A percentile compares a stretch with the other conserved stretches of the same genome.
Conservation (phyloP, 2,888 invertebrate genomes). For the Coenonympha arcania region DNA sequence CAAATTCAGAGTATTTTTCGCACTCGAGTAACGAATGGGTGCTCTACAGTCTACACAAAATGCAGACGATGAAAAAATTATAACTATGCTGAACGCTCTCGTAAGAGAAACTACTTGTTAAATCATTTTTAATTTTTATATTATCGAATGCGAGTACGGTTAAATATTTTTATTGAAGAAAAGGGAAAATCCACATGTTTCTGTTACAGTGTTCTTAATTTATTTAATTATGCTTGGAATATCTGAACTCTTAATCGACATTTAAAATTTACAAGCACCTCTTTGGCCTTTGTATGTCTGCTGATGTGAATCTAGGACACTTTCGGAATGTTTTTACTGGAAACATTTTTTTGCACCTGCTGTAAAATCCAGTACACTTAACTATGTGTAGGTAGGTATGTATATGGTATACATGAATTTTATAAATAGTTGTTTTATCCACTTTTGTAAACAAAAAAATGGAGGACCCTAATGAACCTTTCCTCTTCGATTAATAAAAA, state of each 20-base stretch:
- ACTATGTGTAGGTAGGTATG: no score
- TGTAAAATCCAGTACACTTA: neutral
- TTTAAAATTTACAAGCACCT: neutral
- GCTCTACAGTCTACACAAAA: slow-evolving; percentile 26
- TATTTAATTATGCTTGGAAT: neutral
- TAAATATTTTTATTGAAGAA: slow-evolving; percentile 3
- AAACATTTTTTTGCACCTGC: neutral
- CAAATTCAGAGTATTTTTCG: slow-evolving; percentile 27
- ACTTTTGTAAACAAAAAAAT: no score
- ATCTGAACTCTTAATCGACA: neutral
- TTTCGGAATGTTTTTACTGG: neutral
- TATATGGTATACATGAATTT: no score
- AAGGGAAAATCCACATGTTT: neutral
- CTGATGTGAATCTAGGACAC: neutral
- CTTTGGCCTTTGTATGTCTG: neutral
- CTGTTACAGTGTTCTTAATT: neutral
- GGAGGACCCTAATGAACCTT: no score
- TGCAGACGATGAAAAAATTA: slow-evolving; percentile 27
- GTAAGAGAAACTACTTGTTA: slow-evolving; percentile 1
- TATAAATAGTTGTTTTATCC: no score
- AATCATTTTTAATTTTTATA: neutral
- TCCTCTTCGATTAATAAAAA: no score
- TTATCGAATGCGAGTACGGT: neutral
- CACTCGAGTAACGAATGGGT: slow-evolving; percentile 24
- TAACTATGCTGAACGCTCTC: slow-evolving; percentile 12